Conservation (phyloP, 2,113 vertebrate genomes). For the Zosterops lateralis region DNA sequence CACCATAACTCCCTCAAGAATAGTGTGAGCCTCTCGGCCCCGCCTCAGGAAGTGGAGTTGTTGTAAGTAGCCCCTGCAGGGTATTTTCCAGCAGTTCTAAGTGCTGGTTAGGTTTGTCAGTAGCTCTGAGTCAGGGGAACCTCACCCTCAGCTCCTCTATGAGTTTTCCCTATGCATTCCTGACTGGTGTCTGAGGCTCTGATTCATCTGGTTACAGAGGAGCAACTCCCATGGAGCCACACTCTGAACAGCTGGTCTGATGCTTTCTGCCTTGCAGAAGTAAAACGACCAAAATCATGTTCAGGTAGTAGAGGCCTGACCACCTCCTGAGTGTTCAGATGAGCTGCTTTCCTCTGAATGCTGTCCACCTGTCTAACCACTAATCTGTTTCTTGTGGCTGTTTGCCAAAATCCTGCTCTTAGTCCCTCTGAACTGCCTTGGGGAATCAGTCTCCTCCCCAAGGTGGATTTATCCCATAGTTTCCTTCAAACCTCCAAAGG, state of each 20-base stretch:
- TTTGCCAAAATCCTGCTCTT: not conserved
- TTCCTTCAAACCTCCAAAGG: not conserved
- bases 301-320: not conserved
- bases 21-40: conserved; percentile 77
- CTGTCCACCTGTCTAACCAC: conserved; percentile 44
- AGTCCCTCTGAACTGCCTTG: not conserved
- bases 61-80: conserved; percentile 48
- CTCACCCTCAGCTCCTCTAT: not conserved
- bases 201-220: not conserved
- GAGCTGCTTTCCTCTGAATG: not conserved
- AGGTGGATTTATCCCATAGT: not conserved
- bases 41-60: conserved; percentile 69
- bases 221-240: not conserved
- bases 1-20: conserved; percentile 76
- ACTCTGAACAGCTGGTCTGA: not conserved
- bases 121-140: not conserved
- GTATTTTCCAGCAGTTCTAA: conserved; percentile 30
- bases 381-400: conserved; percentile 2
- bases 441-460: not conserved
- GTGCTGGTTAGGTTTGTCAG: not conserved
- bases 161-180: not conserved
- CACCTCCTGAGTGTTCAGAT: not conserved
- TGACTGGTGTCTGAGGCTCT: not conserved
- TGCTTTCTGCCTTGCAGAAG: not conserved
- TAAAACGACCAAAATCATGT: not conserved